phyloP scores from a whole-genome alignment of 1,140 invertebrate genomes.

The Bombyx mandarina region DNA sequence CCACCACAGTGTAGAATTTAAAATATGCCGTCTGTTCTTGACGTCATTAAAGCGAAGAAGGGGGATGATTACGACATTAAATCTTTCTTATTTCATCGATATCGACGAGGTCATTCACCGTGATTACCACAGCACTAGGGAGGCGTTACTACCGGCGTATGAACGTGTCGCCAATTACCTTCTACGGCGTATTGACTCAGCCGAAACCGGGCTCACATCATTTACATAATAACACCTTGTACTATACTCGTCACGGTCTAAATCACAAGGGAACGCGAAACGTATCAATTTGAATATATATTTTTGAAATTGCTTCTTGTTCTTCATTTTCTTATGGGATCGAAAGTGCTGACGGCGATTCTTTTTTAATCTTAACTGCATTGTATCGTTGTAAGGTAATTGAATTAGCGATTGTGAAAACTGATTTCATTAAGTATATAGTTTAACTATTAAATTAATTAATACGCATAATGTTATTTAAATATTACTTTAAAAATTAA shows the following conservation, averaged over 20 bases:
- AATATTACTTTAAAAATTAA: too few species aligned
- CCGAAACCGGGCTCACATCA: constrained; percentile 59
- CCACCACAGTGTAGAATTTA: not conserved
- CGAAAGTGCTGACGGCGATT: too few species aligned
- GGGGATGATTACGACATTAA: not conserved
- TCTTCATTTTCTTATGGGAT: too few species aligned
- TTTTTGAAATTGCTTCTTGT: too few species aligned
- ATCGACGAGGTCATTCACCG: constrained; percentile 32
- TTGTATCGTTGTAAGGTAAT: too few species aligned
- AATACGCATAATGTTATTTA: too few species aligned
- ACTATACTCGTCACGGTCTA: constrained; percentile 14
- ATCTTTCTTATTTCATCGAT: constrained; percentile 1
- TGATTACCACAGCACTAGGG: constrained; percentile 13
- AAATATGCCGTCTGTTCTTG: not conserved
- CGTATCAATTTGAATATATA: too few species aligned
- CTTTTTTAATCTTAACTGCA: too few species aligned
- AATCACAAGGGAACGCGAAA: constrained; percentile 16
- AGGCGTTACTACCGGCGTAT: constrained; percentile 25
- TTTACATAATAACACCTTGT: constrained; percentile 69
- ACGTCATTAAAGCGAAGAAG: too few species aligned
- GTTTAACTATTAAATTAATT: too few species aligned
- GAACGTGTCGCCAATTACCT: constrained; percentile 60
- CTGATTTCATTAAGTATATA: too few species aligned
- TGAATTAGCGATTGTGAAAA: too few species aligned
- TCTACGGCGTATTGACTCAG: constrained; percentile 54